These are phyloP conservation scores for Drosophila testacea DNA, from an alignment of 2,888 invertebrate species.

Conservation along the genomic window DNA sequence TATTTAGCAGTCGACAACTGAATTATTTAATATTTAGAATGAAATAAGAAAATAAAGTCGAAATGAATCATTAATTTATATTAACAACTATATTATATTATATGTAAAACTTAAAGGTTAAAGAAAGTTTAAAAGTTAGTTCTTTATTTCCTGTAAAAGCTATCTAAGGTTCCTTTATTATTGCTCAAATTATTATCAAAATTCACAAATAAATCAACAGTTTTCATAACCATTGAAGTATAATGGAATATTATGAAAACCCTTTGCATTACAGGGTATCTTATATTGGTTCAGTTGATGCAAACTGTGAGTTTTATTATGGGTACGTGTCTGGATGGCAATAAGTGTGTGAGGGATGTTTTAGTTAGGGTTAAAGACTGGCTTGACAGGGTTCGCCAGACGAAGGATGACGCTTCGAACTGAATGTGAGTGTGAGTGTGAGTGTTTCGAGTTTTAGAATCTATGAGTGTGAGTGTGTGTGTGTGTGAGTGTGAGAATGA, in stretches of 20 bases:
- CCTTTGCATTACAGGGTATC: conserved; percentile 6
- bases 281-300: not conserved
- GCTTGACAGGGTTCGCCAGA: conserved; percentile 36
- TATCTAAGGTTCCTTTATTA: too few relatives aligned
- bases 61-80: too few relatives aligned
- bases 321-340: conserved; percentile 62
- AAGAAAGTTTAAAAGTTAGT: too few relatives aligned
- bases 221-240: too few relatives aligned
- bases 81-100: too few relatives aligned
- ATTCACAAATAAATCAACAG: too few relatives aligned
- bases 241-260: not conserved
- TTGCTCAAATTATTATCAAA: too few relatives aligned
- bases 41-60: too few relatives aligned
- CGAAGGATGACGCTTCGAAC: conserved; percentile 8
- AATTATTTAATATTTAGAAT: too few relatives aligned
- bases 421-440: not conserved
- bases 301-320: conserved; percentile 54
- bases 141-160: too few relatives aligned
- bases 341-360: conserved; percentile 53
- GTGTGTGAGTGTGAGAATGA: conserved; percentile 7
- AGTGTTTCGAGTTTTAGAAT: not conserved
- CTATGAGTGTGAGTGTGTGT: not conserved
- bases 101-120: too few relatives aligned
- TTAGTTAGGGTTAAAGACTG: conserved; percentile 59
- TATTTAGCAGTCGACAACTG: too few relatives aligned